Evolutionary conservation across 2,888 invertebrate species (phyloP).

Genomic region (Tiliacea aurago): DNA sequence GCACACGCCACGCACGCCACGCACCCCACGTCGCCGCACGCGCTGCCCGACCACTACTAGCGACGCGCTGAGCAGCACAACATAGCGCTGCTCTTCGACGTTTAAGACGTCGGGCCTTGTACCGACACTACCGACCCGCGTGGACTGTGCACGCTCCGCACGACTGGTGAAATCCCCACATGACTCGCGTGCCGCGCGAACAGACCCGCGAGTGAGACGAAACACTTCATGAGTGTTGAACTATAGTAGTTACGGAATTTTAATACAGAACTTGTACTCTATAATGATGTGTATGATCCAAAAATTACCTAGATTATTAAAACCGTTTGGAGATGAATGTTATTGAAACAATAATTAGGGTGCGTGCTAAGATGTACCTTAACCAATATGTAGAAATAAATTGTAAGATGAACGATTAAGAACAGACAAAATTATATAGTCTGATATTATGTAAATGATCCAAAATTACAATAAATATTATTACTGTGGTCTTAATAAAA

Average conservation of each 20-base stretch:
- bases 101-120: conserved; percentile 67
- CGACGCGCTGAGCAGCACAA: conserved; percentile 90
- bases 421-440: conserved; percentile 9
- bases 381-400: conserved; percentile 27
- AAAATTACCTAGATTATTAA: conserved; percentile 13
- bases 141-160: conserved; percentile 6
- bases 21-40: conserved; percentile 81
- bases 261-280: conserved; percentile 20
- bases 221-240: conserved; percentile 45
- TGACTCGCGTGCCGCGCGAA: background rate
- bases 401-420: conserved; percentile 12
- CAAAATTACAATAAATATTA: background rate
- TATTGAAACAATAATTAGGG: conserved; percentile 24
- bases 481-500: no score
- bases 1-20: conserved; percentile 76
- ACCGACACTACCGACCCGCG: conserved; percentile 3
- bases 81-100: conserved; percentile 89
- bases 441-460: background rate
- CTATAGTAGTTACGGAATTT: conserved; percentile 28
- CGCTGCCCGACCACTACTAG: conserved; percentile 85
- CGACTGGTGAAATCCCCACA: background rate
- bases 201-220: conserved; percentile 4
- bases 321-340: background rate
- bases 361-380: conserved; percentile 62
- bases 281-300: conserved; percentile 8